Percentiles rank a stretch among this genome's conserved stretches.
Evolutionary conservation across 2,888 invertebrate genomes (phyloP).

Genomic region (Daptonema setosum): DNA sequence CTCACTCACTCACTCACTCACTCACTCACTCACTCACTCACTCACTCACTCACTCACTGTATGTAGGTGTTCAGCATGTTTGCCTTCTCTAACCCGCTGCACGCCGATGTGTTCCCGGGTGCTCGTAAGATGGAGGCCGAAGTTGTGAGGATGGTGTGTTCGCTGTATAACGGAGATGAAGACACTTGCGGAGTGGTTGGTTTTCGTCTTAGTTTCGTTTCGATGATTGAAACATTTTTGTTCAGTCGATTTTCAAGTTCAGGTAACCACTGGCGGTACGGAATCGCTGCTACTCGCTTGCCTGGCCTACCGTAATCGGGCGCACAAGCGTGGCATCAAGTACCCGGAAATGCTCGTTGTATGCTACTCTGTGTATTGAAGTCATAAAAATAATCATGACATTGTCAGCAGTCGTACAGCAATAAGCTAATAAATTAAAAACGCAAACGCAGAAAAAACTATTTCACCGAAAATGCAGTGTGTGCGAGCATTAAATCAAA

Average conservation of each 20-base stretch:
- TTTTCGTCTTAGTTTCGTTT: not conserved
- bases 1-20: too few species aligned
- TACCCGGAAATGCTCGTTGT: slow-evolving; percentile 55
- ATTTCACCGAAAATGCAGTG: too few species aligned
- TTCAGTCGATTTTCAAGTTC: slow-evolving; percentile 7
- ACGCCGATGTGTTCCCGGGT: slow-evolving; percentile 88
- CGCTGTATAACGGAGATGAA: slow-evolving; percentile 60
- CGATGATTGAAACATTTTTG: not conserved
- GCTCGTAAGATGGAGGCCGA: slow-evolving; percentile 74
- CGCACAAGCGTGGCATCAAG: slow-evolving; percentile 49
- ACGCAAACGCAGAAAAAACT: too few species aligned
- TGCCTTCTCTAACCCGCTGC: slow-evolving; percentile 85
- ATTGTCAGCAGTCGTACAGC: too few species aligned
- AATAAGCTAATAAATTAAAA: too few species aligned
- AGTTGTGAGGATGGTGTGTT: slow-evolving; percentile 60
- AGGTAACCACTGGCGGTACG: slow-evolving; percentile 92
- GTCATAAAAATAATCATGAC: too few species aligned
- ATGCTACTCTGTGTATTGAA: too few species aligned
- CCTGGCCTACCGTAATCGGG: slow-evolving; percentile 78
- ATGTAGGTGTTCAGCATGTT: slow-evolving; percentile 60
- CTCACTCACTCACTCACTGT: too few species aligned
- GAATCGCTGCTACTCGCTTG: slow-evolving; percentile 93
- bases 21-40: too few species aligned
- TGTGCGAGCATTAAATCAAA: too few species aligned
- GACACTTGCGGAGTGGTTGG: slow-evolving; percentile 43